Evolutionary conservation across 2,113 vertebrate genomes (phyloP).

Genomic region (Festucalex cinctus): DNA sequence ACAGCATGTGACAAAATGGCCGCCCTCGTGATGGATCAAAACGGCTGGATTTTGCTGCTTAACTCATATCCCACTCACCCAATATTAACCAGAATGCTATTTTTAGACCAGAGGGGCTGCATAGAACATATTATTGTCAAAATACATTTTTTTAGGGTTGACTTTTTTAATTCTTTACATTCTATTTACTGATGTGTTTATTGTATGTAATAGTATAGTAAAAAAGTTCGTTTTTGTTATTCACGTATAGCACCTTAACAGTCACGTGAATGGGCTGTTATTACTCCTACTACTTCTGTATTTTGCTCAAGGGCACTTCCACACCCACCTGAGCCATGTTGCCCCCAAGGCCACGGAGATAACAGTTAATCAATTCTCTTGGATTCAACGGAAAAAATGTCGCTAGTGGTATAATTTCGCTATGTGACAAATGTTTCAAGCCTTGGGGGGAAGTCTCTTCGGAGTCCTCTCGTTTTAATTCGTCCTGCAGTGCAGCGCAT

Average conservation of each 20-base stretch:
- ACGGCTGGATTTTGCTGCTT: no score
- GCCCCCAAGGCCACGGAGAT: no score
- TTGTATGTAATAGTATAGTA: background rate
- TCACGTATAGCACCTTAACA: background rate
- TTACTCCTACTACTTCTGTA: background rate
- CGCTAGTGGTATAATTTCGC: background rate
- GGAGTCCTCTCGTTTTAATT: background rate
- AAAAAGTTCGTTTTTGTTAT: background rate
- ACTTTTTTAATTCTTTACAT: no score
- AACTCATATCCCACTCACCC: no score
- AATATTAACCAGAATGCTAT: no score
- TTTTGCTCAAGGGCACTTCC: background rate
- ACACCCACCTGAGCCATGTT: no score
- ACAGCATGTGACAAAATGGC: no score
- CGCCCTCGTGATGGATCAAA: no score
- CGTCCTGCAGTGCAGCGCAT: background rate
- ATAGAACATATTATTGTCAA: no score
- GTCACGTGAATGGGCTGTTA: background rate
- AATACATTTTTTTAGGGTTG: no score
- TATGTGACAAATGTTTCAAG: background rate
- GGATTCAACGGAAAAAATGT: background rate
- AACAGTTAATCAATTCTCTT: no score
- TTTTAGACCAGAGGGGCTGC: no score
- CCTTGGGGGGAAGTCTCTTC: background rate
- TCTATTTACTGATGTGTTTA: background rate